Conservation (phyloP, 2,797 vertebrate species). For the Chaetophractus vellerosus region DNA sequence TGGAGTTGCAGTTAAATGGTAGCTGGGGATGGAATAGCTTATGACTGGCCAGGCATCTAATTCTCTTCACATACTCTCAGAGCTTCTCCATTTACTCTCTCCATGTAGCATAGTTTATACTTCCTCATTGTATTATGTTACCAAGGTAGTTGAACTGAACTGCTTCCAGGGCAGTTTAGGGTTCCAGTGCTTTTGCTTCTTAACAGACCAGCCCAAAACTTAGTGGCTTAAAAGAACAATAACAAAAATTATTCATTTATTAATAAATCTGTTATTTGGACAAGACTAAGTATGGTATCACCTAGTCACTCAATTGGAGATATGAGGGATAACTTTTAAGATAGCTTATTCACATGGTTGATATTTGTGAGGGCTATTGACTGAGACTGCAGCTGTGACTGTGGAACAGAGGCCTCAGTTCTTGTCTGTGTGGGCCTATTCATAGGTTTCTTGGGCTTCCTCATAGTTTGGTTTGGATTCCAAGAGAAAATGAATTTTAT, state of each 20-base stretch:
- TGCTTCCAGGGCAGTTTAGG: neutral
- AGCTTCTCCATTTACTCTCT: neutral
- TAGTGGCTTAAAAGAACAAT: neutral
- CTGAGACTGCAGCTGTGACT: neutral
- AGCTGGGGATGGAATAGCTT: neutral
- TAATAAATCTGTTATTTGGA: neutral
- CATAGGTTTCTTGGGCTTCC: neutral
- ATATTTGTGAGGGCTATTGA: too few relatives aligned
- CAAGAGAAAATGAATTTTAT: neutral
- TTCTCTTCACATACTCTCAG: neutral
- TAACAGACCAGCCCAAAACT: neutral
- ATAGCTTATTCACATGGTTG: neutral
- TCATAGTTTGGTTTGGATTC: neutral
- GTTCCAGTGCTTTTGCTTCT: neutral
- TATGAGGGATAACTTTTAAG: neutral
- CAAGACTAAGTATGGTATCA: neutral
- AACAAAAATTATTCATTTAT: neutral
- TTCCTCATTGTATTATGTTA: neutral
- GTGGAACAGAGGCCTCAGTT: fast-evolving
- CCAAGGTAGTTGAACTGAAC: neutral
- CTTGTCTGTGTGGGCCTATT: neutral
- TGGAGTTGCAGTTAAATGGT: neutral
- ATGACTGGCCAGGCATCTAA: neutral
- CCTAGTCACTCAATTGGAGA: neutral
- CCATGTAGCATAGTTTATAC: neutral